Evolutionary conservation across 2,888 invertebrate species (phyloP).

Genomic region (Napeogenes inachia): DNA sequence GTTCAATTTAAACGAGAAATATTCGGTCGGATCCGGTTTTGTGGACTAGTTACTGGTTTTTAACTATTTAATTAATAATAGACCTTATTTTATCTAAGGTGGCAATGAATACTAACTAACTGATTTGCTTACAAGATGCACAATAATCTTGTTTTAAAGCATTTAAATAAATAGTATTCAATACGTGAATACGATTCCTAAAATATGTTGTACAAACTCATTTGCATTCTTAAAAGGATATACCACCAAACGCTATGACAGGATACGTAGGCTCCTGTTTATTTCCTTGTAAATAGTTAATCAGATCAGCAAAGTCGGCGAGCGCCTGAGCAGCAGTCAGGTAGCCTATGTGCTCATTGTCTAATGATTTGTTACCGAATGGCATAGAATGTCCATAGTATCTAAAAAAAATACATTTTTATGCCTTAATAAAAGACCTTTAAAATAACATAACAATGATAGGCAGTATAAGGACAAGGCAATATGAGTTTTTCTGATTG

Average conservation of each 20-base stretch:
- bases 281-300: constrained; percentile 80
- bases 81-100: too few species aligned
- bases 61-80: too few species aligned
- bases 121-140: too few species aligned
- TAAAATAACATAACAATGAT: not conserved
- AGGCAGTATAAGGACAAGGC: too few species aligned
- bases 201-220: not conserved
- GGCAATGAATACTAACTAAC: too few species aligned
- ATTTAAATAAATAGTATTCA: too few species aligned
- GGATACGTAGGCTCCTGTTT: constrained; percentile 75
- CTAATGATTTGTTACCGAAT: constrained; percentile 86
- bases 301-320: constrained; percentile 92
- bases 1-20: too few species aligned
- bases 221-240: not conserved
- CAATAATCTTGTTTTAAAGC: too few species aligned
- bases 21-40: too few species aligned
- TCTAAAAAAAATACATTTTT: constrained; percentile 41
- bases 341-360: constrained; percentile 85
- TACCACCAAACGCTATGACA: constrained; percentile 87
- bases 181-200: too few species aligned
- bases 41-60: too few species aligned
- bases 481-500: too few species aligned
- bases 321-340: constrained; percentile 94
- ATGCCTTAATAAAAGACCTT: not conserved
- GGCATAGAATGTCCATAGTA: constrained; percentile 96